Percentiles rank a stretch among this genome's conserved stretches.
Evolutionary conservation across 2,797 vertebrate genomes (phyloP).

Genomic region (Gadopsis marmoratus): DNA sequence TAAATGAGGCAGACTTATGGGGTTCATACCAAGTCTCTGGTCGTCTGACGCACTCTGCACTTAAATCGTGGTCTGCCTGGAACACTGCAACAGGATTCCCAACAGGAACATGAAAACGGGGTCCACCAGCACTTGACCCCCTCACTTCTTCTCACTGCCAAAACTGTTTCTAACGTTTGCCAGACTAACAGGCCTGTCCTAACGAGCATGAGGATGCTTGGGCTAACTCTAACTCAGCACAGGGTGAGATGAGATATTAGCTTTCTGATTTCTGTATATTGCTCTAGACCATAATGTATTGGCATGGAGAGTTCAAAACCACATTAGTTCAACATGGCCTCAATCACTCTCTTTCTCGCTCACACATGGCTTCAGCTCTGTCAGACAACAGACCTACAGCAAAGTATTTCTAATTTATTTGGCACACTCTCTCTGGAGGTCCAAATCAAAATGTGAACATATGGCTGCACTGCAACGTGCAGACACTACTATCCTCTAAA

Average conservation of each 20-base stretch:
- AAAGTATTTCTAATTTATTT: constrained; percentile 60
- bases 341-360: constrained; percentile 39
- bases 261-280: constrained; percentile 39
- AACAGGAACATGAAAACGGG: constrained; percentile 56
- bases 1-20: constrained; percentile 80
- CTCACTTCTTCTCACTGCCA: constrained; percentile 46
- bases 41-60: constrained; percentile 48
- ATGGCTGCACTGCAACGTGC: constrained; percentile 60
- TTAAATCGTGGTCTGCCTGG: constrained; percentile 57
- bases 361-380: constrained; percentile 28
- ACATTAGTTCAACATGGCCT: constrained; percentile 55
- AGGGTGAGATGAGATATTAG: constrained; percentile 27
- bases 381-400: constrained; percentile 63
- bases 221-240: constrained; percentile 23
- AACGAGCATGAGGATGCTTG: constrained; percentile 21
- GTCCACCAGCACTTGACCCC: constrained; percentile 61
- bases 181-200: constrained; percentile 51
- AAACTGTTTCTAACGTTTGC: constrained; percentile 62
- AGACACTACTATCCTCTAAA: constrained; percentile 53
- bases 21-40: constrained; percentile 67
- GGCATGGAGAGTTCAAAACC: constrained; percentile 31
- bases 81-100: constrained; percentile 58
- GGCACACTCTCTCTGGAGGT: constrained; percentile 47
- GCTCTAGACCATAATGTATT: constrained; percentile 49
- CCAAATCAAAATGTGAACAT: constrained; percentile 71